phyloP scores from a whole-genome alignment of 2,113 vertebrate genomes.

The Ammospiza caudacuta region DNA sequence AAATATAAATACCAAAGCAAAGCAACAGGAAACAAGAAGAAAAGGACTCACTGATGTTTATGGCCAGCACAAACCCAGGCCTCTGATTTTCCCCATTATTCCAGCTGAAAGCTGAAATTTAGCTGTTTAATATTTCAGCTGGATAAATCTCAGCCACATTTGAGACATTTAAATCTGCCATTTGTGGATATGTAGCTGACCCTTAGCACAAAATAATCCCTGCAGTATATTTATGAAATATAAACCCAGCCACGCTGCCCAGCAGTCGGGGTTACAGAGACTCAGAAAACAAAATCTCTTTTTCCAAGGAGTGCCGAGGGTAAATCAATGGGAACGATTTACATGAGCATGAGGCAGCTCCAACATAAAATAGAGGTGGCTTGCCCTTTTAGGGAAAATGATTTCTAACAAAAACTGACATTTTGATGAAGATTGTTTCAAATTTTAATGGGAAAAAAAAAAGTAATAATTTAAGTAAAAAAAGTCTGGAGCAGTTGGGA shows the following conservation, averaged over 20 bases:
- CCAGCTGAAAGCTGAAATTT: neutral
- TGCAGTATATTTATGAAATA: neutral
- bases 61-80: neutral
- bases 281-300: neutral
- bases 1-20: constrained; percentile 68
- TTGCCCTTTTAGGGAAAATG: neutral
- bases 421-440: neutral
- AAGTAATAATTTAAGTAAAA: neutral
- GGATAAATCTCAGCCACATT: neutral
- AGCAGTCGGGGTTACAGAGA: neutral
- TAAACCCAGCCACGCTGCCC: neutral
- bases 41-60: neutral
- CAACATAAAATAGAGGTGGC: neutral
- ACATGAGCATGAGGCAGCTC: neutral
- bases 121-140: constrained; percentile 20
- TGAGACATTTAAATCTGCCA: neutral
- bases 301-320: neutral
- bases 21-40: neutral
- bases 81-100: neutral
- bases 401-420: neutral
- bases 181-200: neutral
- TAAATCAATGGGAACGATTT: neutral
- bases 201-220: neutral
- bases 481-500: rapidly evolving
- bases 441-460: neutral